phyloP scores from a whole-genome alignment of 1,140 invertebrate species.

The Drosophila burlai region DNA sequence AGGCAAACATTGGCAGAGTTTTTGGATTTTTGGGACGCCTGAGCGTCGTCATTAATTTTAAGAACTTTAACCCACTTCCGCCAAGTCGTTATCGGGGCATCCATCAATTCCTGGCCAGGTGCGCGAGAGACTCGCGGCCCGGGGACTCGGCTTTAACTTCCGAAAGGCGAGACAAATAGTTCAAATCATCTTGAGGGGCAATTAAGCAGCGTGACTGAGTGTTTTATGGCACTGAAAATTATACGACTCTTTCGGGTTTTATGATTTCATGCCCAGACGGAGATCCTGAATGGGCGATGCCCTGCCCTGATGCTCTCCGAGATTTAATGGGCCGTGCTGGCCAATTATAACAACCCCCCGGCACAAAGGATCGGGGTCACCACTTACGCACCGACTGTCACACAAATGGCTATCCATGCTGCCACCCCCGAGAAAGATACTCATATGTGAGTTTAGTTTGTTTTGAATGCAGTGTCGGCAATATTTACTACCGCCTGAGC shows the following conservation, averaged over 20 bases:
- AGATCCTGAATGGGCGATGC: not conserved
- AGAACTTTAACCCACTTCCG: conserved; percentile 59
- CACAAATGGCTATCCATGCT: conserved; percentile 13
- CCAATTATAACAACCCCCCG: conserved; percentile 51
- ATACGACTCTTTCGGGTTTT: conserved; percentile 47
- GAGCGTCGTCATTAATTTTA: conserved; percentile 71
- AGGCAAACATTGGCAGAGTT: conserved; percentile 63
- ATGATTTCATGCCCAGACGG: conserved; percentile 27
- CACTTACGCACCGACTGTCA: conserved; percentile 27
- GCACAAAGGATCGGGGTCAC: conserved; percentile 42
- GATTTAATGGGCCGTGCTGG: conserved; percentile 71
- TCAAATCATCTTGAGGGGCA: conserved; percentile 72
- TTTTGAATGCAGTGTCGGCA: conserved; percentile 22
- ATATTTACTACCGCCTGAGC: conserved; percentile 48
- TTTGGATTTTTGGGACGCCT: conserved; percentile 43
- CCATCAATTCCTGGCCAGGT: conserved; percentile 58
- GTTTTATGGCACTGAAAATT: conserved; percentile 69
- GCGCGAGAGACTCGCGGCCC: not conserved
- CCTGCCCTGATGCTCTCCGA: conserved; percentile 22
- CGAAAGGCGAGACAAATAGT: conserved; percentile 52
- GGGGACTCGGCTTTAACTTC: conserved; percentile 19
- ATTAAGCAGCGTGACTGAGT: conserved; percentile 69
- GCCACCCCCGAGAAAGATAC: conserved; percentile 15
- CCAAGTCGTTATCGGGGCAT: conserved; percentile 23
- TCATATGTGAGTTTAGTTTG: conserved; percentile 34